Evolutionary conservation across 2,888 invertebrate species (phyloP).

Genomic region (Elmis aenea): DNA sequence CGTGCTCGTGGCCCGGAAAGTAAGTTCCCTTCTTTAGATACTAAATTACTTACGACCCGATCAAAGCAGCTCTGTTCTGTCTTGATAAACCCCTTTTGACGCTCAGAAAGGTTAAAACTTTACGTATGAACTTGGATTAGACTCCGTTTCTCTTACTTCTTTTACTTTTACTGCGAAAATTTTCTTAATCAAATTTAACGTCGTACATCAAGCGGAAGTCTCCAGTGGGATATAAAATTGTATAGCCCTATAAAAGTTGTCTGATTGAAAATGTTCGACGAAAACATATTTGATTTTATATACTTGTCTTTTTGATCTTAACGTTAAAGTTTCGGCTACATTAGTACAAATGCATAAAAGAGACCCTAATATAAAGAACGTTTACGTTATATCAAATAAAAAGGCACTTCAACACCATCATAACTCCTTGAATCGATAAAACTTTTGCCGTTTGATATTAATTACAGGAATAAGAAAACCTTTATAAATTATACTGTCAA

Average conservation of each 20-base stretch:
- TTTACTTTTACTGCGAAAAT: constrained; percentile 33
- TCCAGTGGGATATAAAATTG: constrained; percentile 36
- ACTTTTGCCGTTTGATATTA: no score
- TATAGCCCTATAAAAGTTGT: constrained; percentile 33
- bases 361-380: no score
- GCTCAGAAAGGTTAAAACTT: constrained; percentile 18
- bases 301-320: no score
- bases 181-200: constrained; percentile 39
- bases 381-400: no score
- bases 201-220: constrained; percentile 35
- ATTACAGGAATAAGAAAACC: no score
- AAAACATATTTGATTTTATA: constrained; percentile 36
- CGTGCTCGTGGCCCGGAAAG: constrained; percentile 35
- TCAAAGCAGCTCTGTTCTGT: constrained; percentile 33
- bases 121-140: constrained; percentile 23
- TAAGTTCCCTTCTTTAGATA: constrained; percentile 31
- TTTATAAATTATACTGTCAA: no score
- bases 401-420: no score
- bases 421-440: no score
- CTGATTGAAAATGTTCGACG: constrained; percentile 36
- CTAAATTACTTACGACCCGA: constrained; percentile 37
- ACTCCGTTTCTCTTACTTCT: constrained; percentile 18
- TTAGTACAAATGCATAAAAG: no score
- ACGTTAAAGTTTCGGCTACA: no score
- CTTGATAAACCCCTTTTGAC: constrained; percentile 30